Percentiles rank a stretch among this genome's conserved stretches.
These are phyloP conservation scores for Automeris io DNA, from an alignment of 2,888 invertebrate species.

Conservation along the genomic window DNA sequence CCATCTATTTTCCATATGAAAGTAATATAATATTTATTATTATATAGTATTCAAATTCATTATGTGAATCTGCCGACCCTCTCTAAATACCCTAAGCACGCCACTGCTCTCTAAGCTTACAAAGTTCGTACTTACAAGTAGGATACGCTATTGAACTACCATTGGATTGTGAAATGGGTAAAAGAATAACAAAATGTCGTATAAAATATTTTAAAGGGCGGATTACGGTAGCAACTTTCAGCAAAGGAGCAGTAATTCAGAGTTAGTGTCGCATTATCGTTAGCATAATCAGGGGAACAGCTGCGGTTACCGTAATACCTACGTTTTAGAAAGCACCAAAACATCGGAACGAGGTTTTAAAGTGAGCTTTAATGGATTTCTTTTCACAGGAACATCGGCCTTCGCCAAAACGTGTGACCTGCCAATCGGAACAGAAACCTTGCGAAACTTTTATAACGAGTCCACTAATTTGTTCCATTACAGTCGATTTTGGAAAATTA, in stretches of 20 bases:
- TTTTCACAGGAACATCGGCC: slow-evolving; percentile 23
- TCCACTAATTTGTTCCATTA: neutral
- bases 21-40: too few relatives aligned
- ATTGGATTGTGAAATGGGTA: slow-evolving; percentile 1
- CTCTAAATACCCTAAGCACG: too few relatives aligned
- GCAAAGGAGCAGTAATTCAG: slow-evolving; percentile 23
- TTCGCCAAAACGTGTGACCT: neutral
- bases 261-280: slow-evolving; percentile 44
- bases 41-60: too few relatives aligned
- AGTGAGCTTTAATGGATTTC: slow-evolving; percentile 33
- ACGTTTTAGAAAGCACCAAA: slow-evolving; percentile 21
- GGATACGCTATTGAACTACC: too few relatives aligned
- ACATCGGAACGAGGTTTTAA: slow-evolving; percentile 34
- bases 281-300: slow-evolving; percentile 45
- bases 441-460: neutral
- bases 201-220: slow-evolving; percentile 8
- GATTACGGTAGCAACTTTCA: slow-evolving; percentile 9
- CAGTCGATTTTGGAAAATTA: neutral
- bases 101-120: too few relatives aligned
- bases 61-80: too few relatives aligned
- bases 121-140: too few relatives aligned
- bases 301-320: slow-evolving; percentile 17
- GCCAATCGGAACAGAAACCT: neutral
- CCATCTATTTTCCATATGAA: too few relatives aligned
- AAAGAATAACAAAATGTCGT: slow-evolving; percentile 6